Evolutionary conservation across 2,888 invertebrate genomes (phyloP), one percentile per base, ranked within the genome.

Genomic region (Ophion obscuratus): DNA sequence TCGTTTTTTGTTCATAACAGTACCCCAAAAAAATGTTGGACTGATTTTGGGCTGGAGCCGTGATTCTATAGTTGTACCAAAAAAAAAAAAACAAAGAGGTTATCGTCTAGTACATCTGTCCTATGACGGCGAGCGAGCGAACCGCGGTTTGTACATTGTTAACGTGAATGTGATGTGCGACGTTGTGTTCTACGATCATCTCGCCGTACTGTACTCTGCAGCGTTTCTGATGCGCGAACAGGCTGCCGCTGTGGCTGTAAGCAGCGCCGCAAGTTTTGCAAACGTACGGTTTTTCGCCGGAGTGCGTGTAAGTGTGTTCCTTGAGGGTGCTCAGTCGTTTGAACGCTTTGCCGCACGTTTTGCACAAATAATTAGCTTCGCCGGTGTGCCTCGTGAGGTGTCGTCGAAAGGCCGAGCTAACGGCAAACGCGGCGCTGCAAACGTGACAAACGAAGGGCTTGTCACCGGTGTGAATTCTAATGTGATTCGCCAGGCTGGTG

Each of bases 251-350:
- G 87, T 94, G 94, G 78, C 94, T 94, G 85, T 94, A 94, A 20
- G 94, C 94, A 14, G 93, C 93, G 3, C 94, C 93, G 87, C 94
- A 94, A 0, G 93, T 94, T 84, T 94, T 94, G 80, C 94, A 94
- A 3, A 94, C 93, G 73, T 94, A 94, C 0, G 94, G 94, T 74
- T 94, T 94, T 85, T 94, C 94, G 0, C 94, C 94, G 27, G 94
- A 94, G 83, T 94, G 94, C 24, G 94, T 94, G 57, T 94, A 94
- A 27, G 93, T 94, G 84, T 94, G 94, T 82, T 94, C 94, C 81
- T 94, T 94, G 14, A 94, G 88, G n/a, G 94, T 94, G 81, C 94
- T 94, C 24, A 94, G 90, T 73, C 94, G 89, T 77, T 94, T 94
- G 81, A 94, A 94, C 1, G 93, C 94, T 84, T 94, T 94, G 0